Percentiles rank a stretch among this genome's conserved stretches.
phyloP scores from a whole-genome alignment of 2,113 vertebrate genomes.

The Rafetus swinhoei region DNA sequence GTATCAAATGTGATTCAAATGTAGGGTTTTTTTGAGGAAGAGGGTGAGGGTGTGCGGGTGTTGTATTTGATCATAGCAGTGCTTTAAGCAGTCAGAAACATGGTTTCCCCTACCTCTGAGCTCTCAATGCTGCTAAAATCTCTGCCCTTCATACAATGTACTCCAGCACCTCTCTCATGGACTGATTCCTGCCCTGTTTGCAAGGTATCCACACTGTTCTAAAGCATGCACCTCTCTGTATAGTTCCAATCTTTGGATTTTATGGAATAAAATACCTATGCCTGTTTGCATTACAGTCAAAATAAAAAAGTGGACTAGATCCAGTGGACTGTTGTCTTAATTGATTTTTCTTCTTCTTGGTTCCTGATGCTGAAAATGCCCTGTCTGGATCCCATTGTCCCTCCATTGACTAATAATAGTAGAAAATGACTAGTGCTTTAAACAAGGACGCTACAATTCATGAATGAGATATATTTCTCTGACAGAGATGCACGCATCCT shows the following conservation, averaged over 20 bases:
- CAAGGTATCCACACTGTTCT: slow-evolving; percentile 68
- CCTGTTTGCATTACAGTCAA: slow-evolving; percentile 83
- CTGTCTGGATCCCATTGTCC: neutral
- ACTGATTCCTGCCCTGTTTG: slow-evolving; percentile 63
- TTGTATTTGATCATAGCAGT: slow-evolving; percentile 22
- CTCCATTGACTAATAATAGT: neutral
- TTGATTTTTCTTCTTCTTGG: neutral
- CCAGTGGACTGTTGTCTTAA: accelerated
- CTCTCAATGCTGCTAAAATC: slow-evolving; percentile 76
- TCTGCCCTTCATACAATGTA: slow-evolving; percentile 55
- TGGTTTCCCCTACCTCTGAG: slow-evolving; percentile 73
- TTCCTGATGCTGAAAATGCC: neutral
- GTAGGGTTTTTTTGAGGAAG: neutral
- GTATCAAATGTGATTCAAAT: neutral
- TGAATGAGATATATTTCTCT: neutral
- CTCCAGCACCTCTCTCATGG: slow-evolving; percentile 64
- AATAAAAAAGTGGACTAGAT: slow-evolving; percentile 74
- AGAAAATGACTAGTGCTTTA: neutral
- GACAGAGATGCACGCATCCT: neutral
- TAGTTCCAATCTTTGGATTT: slow-evolving; percentile 72
- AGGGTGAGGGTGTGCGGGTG: neutral
- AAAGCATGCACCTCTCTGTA: slow-evolving; percentile 81
- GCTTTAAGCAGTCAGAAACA: slow-evolving; percentile 57
- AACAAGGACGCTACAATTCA: neutral
- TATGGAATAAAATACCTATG: slow-evolving; percentile 78